These are phyloP conservation scores for Rhinopithecus roxellana DNA, from an alignment of 2,113 vertebrate species.

Conservation along the genomic window DNA sequence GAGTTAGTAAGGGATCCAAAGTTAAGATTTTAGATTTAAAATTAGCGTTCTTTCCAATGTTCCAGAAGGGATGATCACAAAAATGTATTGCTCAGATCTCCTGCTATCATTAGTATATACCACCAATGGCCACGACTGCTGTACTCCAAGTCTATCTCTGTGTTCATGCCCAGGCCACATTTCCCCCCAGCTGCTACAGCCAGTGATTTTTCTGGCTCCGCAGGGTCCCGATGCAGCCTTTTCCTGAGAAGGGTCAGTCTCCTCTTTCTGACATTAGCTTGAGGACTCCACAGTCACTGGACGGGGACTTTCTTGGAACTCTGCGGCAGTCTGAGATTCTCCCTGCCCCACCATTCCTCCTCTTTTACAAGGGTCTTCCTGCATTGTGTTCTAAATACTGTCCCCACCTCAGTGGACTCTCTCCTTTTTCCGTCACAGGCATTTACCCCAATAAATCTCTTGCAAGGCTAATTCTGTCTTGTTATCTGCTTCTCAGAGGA, in stretches of 20 bases:
- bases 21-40: background rate
- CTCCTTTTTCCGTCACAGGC: background rate
- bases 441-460: background rate
- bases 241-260: background rate
- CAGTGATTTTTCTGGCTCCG: background rate
- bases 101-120: background rate
- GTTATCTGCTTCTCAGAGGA: background rate
- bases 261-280: background rate
- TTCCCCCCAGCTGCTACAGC: background rate
- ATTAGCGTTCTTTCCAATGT: background rate
- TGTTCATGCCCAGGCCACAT: fast-evolving
- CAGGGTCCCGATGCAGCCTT: background rate
- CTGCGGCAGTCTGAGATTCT: background rate
- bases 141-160: background rate
- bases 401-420: background rate
- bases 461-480: background rate
- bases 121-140: background rate
- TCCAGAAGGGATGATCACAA: background rate
- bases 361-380: background rate
- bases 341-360: background rate
- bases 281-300: background rate
- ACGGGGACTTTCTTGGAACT: background rate
- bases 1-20: background rate
- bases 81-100: background rate
- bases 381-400: background rate